Conservation (phyloP, 2,113 vertebrate genomes). For the Pheucticus melanocephalus region DNA sequence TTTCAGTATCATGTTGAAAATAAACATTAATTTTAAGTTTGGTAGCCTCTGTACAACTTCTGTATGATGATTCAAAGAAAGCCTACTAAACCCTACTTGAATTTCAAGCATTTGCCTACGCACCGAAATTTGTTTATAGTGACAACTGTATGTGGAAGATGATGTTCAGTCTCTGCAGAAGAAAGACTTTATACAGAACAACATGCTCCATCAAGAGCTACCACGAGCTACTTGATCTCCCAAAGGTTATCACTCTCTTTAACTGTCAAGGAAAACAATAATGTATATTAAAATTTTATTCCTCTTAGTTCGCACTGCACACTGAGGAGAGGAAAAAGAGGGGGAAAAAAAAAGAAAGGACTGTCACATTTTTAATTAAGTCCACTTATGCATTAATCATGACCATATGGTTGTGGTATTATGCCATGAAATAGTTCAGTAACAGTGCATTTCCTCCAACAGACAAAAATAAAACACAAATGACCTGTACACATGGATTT, state of each 20-base stretch:
- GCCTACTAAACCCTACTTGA: not conserved
- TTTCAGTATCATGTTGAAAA: not conserved
- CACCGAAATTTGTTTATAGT: not conserved
- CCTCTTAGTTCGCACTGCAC: not conserved
- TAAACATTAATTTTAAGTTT: not conserved
- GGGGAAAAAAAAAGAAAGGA: accelerated
- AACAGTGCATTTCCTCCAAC: not conserved
- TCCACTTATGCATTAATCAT: not conserved
- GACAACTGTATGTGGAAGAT: not conserved
- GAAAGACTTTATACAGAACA: not conserved
- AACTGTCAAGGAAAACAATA: not conserved
- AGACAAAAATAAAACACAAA: not conserved
- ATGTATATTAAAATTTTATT: not conserved
- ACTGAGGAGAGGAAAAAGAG: not conserved
- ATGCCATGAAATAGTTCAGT: not conserved
- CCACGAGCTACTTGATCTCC: not conserved
- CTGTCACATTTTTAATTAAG: not conserved
- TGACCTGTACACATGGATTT: not conserved
- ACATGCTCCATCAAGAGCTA: not conserved
- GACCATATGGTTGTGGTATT: not conserved
- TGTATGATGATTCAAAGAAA: not conserved
- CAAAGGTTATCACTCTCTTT: not conserved
- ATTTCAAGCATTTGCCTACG: not conserved
- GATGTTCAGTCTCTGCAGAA: not conserved
- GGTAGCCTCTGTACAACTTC: not conserved